These are phyloP conservation scores for Cassiopea xamachana DNA, from an alignment of 30 jellyfish, hydroid and myxozoan species.

Conservation along the genomic window DNA sequence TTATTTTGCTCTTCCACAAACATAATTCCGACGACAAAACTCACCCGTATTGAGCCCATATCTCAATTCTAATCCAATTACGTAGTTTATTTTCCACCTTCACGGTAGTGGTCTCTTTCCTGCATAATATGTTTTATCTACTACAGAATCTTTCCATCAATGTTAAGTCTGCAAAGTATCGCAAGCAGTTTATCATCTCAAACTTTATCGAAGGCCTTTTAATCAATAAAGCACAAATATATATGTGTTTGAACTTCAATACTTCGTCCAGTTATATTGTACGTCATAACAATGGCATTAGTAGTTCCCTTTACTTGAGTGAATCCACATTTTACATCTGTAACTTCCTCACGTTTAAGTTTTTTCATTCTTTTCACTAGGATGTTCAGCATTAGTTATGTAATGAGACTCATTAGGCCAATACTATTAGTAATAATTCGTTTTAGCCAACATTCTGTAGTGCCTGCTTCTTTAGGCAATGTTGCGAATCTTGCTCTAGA, in stretches of 20 bases:
- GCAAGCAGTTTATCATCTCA: conserved; percentile 2
- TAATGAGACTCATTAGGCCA: conserved; percentile 31
- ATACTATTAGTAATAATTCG: conserved; percentile 10
- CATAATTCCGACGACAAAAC: too few species aligned
- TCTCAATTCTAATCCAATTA: too few species aligned
- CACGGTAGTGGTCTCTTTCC: conserved; percentile 29
- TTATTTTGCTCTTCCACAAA: too few species aligned
- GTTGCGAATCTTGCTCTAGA: conserved; percentile 1
- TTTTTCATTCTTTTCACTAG: not conserved
- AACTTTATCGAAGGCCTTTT: conserved; percentile 32
- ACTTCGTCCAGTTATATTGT: not conserved
- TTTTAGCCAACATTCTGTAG: conserved; percentile 35
- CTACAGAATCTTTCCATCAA: conserved; percentile 12
- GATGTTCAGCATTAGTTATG: not conserved
- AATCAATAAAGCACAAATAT: conserved; percentile 10
- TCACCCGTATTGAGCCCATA: too few species aligned
- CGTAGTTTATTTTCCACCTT: conserved; percentile 3
- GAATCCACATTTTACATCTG: not conserved
- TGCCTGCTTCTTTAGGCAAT: conserved; percentile 15
- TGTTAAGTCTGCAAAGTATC: not conserved
- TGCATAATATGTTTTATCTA: not conserved
- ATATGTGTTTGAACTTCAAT: conserved; percentile 20
- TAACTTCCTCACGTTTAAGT: not conserved
- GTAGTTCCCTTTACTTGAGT: conserved; percentile 22
- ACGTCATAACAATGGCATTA: conserved; percentile 6